Evolutionary conservation across 2,113 vertebrate genomes (phyloP), one percentile per base, ranked within the genome.

Genomic region (Toxostoma redivivum): DNA sequence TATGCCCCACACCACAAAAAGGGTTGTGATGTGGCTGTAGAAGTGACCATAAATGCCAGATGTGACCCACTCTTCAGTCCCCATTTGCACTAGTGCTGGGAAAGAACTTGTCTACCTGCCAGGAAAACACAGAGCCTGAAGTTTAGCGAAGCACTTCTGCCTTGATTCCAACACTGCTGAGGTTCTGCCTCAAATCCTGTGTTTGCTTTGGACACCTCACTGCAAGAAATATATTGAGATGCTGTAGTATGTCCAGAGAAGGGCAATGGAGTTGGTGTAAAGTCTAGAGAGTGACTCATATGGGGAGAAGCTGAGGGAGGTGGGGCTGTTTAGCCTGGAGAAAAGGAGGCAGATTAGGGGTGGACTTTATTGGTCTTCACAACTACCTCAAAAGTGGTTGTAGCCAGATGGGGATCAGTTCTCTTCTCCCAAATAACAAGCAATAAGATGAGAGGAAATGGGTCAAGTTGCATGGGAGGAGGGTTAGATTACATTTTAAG

Each of bases 31-130:
- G 51, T 67, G n/a, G 5, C 37, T 62, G 28, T 38, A 54, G 47
- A 47, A 31, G 42, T 28, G 53, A 53, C 30, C 7, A 2, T 35
- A 45, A 38, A 33, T 30, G 28, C 12, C 38, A 54, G 12, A 30
- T 8, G 8, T 51, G 38, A 64, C 38, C 24, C 1, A 0, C 14
- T 38, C n/a, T 48, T 30, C 23, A 61, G 56, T 23, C 30, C 7
- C 10, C 15, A 35, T 54, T 72, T 74, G 14, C 31, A 28, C 7
- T 1, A 1, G 5, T 4, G 5, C 35, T 71, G 38, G 15, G 33
- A 50, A 58, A 40, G 53, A 54, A 33, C 11, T 10, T 5, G 0
- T 14, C 12, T 38, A 4, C 14, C 22, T 2, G 1, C 20, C 2
- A 2, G 51, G 12, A 48, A 19, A 18, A 7, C 42, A 23, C 15